These are phyloP conservation scores for Drosophila murphyi DNA, from an alignment of 1,140 invertebrate genomes.

Conservation along the genomic window DNA sequence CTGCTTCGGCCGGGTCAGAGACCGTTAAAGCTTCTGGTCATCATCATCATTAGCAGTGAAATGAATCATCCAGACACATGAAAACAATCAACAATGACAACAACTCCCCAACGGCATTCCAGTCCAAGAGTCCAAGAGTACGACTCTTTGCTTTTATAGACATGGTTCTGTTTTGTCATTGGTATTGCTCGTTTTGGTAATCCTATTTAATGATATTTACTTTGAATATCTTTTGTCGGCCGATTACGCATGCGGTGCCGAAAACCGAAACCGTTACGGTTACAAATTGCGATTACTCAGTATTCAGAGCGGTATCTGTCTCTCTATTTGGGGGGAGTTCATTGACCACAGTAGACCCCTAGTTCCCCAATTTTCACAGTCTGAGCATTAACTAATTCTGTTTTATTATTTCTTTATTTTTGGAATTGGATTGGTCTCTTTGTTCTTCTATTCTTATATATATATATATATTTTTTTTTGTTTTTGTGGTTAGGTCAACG, in stretches of 20 bases:
- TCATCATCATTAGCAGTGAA: conserved; percentile 64
- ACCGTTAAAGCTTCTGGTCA: conserved; percentile 76
- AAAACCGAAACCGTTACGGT: conserved; percentile 62
- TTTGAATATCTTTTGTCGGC: conserved; percentile 44
- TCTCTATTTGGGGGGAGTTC: conserved; percentile 36
- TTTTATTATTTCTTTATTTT: conserved; percentile 12
- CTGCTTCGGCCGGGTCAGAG: conserved; percentile 51
- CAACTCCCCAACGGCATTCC: not conserved
- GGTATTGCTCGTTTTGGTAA: conserved; percentile 69
- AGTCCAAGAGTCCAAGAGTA: conserved; percentile 40
- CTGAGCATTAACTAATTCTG: conserved; percentile 29
- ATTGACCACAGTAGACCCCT: conserved; percentile 20
- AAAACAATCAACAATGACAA: not conserved
- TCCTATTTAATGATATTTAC: conserved; percentile 79
- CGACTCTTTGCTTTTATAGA: conserved; percentile 49
- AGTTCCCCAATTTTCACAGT: not conserved
- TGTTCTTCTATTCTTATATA: not conserved
- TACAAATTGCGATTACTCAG: conserved; percentile 56
- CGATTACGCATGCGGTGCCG: conserved; percentile 63
- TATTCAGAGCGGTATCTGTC: conserved; percentile 26
- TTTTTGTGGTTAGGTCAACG: conserved; percentile 89
- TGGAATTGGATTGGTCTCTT: conserved; percentile 3
- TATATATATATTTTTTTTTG: not conserved
- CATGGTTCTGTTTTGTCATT: conserved; percentile 40
- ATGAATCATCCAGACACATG: conserved; percentile 43